Evolutionary conservation across 2,888 invertebrate species (phyloP), one percentile per base, ranked within the genome.

Genomic region (Abrostola triplasia): DNA sequence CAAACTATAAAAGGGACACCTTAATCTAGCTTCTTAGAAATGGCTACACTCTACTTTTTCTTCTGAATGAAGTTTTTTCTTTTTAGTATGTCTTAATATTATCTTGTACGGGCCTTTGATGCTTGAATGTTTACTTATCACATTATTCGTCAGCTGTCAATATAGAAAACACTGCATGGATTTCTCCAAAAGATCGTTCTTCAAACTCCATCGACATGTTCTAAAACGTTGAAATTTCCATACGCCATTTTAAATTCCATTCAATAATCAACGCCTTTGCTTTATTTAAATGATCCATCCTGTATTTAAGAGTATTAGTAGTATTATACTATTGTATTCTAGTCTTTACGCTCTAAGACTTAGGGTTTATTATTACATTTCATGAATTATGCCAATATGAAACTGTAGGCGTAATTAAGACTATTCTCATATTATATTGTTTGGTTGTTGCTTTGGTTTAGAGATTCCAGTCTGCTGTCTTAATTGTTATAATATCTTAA

Each of bases 391-490:
- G 57, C 40, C 50, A 56, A 70, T 52, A 55, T 59, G 11, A 6
- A 5, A 64, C 13, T 13, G 64, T 64, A 66, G 56, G 58, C 52
- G 57, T 74, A 67, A 62, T 77, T 58, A 63, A 74, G 58, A 36
- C 47, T 62, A 73, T 76, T 74, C 68, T 73, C 35, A 64, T 57
- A 60, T 62, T 50, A 73, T 67, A 74, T 67, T 77, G 62, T 67
- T 68, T 50, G 48, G 56, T 40, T 50, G 64, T 58, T 62, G 57
- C 41, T 48, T 58, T 47, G 41, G 60, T 56, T 61, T 63, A 57
- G 40, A 63, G 56, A 56, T 47, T 37, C 42, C 52, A 64, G 54
- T 35, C 38, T 55, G 57, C 24, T 55, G 57, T 47, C 51, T 61
- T 61, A 59, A 59, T 72, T 64, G 50, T 72, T 60, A 59, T 76